phyloP scores from a whole-genome alignment of 2,113 vertebrate species.

The Gallinago paraguaiae region DNA sequence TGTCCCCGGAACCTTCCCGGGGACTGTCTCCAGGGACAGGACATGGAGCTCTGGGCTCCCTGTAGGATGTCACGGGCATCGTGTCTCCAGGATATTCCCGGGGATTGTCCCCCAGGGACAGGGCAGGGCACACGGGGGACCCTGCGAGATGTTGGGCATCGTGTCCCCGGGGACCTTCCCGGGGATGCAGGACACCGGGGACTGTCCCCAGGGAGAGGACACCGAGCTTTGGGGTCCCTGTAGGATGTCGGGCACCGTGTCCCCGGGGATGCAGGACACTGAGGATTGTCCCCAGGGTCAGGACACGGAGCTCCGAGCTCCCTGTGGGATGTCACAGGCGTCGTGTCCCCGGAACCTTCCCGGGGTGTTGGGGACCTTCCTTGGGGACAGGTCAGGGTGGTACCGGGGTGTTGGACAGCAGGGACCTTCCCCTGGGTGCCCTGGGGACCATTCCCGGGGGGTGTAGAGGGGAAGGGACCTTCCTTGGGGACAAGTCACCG shows the following conservation, averaged over 20 bases:
- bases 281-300: not conserved
- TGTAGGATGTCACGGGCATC: not conserved
- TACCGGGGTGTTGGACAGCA: fast-evolving
- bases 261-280: not conserved
- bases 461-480: not conserved
- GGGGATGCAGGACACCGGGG: not conserved
- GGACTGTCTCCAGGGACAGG: not conserved
- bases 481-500: fast-evolving
- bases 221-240: not conserved
- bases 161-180: not conserved
- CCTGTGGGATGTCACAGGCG: not conserved
- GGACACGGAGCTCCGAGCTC: not conserved
- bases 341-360: not conserved
- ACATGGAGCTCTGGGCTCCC: too few species aligned
- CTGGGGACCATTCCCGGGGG: not conserved
- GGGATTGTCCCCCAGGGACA: not conserved
- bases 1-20: too few species aligned
- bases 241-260: not conserved
- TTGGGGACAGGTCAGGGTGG: not conserved
- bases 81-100: not conserved
- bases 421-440: not conserved
- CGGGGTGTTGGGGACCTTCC: not conserved
- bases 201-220: not conserved
- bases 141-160: not conserved
- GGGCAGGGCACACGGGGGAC: not conserved